Conservation (phyloP, 1,140 invertebrate species). For the Heliconius nattereri region DNA sequence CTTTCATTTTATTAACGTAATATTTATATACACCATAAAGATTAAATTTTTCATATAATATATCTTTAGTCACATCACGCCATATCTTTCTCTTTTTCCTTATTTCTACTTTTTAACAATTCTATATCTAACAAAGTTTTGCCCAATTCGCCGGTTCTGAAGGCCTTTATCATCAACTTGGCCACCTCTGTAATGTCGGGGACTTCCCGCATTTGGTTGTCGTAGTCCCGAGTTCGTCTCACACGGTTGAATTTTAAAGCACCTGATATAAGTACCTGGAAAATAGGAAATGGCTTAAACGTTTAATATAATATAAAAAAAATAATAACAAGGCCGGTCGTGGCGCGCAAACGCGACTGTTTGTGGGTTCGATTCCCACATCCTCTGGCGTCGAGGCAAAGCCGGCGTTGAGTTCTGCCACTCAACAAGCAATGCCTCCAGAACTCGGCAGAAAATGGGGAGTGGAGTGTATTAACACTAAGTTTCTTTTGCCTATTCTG, state of each 20-base stretch:
- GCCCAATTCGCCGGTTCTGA: constrained; percentile 86
- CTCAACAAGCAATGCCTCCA: too few species aligned
- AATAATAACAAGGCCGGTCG: not conserved
- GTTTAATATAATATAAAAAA: not conserved
- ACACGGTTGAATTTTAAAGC: constrained; percentile 82
- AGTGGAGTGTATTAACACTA: too few species aligned
- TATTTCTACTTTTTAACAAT: constrained; percentile 42
- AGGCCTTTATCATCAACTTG: constrained; percentile 83
- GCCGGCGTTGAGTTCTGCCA: not conserved
- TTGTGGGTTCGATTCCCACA: not conserved
- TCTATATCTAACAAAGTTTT: constrained; percentile 85
- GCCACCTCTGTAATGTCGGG: constrained; percentile 85
- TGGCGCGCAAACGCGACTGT: not conserved
- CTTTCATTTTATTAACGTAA: not conserved
- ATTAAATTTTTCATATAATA: not conserved
- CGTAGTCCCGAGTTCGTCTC: constrained; percentile 79
- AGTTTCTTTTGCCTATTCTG: too few species aligned
- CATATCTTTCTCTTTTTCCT: constrained; percentile 7
- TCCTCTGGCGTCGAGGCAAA: not conserved
- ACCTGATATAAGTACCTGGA: constrained; percentile 81
- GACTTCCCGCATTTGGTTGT: constrained; percentile 79
- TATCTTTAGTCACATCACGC: not conserved
- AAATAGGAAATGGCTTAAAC: not conserved
- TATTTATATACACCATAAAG: not conserved
- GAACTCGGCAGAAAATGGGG: too few species aligned